These are phyloP conservation scores for Sinohyriopsis cumingii DNA, from an alignment of 2,888 invertebrate genomes.

Conservation along the genomic window DNA sequence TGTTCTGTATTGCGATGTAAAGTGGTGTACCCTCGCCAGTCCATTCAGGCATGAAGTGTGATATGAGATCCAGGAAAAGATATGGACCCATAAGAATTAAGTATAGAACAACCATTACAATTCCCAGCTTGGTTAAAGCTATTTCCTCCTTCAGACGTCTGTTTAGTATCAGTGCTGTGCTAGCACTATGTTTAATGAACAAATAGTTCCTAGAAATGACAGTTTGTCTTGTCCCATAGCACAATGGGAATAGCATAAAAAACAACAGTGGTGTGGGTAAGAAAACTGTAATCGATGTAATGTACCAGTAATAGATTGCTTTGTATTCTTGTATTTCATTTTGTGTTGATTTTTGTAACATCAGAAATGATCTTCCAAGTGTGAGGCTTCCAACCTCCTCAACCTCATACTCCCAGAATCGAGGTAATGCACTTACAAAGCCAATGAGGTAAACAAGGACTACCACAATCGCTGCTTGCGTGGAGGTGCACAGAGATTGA, in stretches of 20 bases:
- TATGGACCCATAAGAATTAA: conserved; percentile 62
- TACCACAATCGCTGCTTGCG: conserved; percentile 62
- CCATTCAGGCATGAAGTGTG: conserved; percentile 42
- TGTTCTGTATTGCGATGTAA: conserved; percentile 54
- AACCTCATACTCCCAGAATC: conserved; percentile 67
- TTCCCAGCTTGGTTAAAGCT: conserved; percentile 56
- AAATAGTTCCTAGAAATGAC: conserved; percentile 49
- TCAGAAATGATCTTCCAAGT: conserved; percentile 28
- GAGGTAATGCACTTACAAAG: conserved; percentile 64
- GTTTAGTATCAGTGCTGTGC: conserved; percentile 54
- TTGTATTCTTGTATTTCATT: conserved; percentile 62
- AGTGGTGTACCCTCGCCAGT: conserved; percentile 43
- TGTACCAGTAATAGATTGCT: conserved; percentile 68
- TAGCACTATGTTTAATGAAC: conserved; percentile 53
- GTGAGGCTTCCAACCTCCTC: conserved; percentile 22
- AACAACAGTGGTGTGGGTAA: conserved; percentile 61
- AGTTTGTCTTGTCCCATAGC: conserved; percentile 49
- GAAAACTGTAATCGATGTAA: conserved; percentile 62
- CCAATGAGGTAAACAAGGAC: conserved; percentile 63
- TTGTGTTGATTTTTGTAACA: conserved; percentile 51
- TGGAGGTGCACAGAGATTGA: conserved; percentile 53
- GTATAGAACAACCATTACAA: conserved; percentile 59
- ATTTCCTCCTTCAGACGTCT: conserved; percentile 61
- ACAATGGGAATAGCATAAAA: conserved; percentile 53
- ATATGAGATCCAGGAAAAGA: conserved; percentile 53